A percentile compares a stretch with the other conserved stretches of the same genome.
Evolutionary conservation across 2,888 invertebrate species (phyloP).

Genomic region (Chloroclystis v-ata): DNA sequence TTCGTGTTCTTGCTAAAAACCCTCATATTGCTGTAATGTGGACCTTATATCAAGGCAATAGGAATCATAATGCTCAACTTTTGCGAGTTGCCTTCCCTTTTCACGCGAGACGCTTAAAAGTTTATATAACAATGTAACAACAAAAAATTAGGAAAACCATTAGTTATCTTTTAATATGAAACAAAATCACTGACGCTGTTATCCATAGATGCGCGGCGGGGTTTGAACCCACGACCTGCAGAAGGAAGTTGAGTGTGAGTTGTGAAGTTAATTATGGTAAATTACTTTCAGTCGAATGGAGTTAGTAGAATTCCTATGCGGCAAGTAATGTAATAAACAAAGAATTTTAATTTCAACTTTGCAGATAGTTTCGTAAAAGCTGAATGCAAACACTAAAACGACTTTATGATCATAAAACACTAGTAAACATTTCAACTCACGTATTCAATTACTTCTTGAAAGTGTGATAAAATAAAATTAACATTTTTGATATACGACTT

Average conservation of each 20-base stretch:
- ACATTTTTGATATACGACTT: not conserved
- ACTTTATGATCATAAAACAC: constrained; percentile 44
- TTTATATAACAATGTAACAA: not conserved
- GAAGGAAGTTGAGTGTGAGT: too few species aligned
- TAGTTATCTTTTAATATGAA: too few species aligned
- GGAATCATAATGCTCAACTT: not conserved
- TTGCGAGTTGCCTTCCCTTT: not conserved
- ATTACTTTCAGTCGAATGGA: too few species aligned
- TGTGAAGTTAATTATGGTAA: too few species aligned
- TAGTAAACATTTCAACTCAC: constrained; percentile 46
- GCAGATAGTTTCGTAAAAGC: constrained; percentile 54
- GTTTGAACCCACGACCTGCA: too few species aligned
- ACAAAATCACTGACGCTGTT: too few species aligned
- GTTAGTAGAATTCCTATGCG: not conserved
- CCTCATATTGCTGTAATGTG: not conserved
- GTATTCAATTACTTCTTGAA: constrained; percentile 47
- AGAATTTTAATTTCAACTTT: constrained; percentile 5
- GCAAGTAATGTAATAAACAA: not conserved
- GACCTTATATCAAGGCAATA: not conserved
- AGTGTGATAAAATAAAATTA: constrained; percentile 14
- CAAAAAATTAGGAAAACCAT: too few species aligned
- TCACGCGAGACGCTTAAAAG: constrained; percentile 1
- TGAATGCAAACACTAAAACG: constrained; percentile 50
- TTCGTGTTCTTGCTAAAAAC: not conserved
- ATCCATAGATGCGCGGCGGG: too few species aligned